Evolutionary conservation across 1,140 invertebrate species (phyloP), one percentile per base, ranked within the genome.

Genomic region (Meloidogyne hapla): DNA sequence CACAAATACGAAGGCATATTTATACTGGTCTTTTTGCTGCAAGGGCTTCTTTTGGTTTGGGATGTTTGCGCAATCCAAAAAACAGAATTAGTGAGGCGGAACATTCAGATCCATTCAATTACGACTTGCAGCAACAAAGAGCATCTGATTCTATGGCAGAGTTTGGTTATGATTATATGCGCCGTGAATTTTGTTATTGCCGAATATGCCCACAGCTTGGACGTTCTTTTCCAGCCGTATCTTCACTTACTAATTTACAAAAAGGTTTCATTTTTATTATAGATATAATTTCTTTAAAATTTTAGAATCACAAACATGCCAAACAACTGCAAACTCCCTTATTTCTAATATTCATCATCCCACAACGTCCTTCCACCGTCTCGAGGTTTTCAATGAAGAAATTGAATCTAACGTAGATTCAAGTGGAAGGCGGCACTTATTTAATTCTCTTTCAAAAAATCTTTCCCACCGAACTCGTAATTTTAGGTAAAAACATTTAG

Each of bases 161-260:
- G 80, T 83, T 83, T 64, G 77, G 66, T 26, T 80, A 79, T 38
- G 80, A 81, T 77, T 81, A 81, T 26, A 28, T 65, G 64, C 45
- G 81, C 12, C 23, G 64, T 28, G 81, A 81, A 42, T 80, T 74
- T 23, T 81, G 80, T 62, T 81, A 81, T 67, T 81, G 80, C 63
- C 79, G 65, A 42, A 83, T 75, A 23, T 81, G 80, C 61, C 56
- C 73, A 15, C 40, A 62, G 38, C n/a, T 66, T 0, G 61, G 26
- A n/a, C n/a, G 26, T 23, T n/a, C 68, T 69, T n/a, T 69, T 25
- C 25, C 33, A 5, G 12, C 15, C 12, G 33, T 33, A 45, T 70
- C 69, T 25, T 48, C 69, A 1, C 2, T 28, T n/a, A 18, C 69
- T n/a, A 5, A 56, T n/a, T 56, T n/a, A 13, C 48, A 56, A 15